Evolutionary conservation across 2,888 invertebrate genomes (phyloP).

Genomic region (Drosophila borealis): DNA sequence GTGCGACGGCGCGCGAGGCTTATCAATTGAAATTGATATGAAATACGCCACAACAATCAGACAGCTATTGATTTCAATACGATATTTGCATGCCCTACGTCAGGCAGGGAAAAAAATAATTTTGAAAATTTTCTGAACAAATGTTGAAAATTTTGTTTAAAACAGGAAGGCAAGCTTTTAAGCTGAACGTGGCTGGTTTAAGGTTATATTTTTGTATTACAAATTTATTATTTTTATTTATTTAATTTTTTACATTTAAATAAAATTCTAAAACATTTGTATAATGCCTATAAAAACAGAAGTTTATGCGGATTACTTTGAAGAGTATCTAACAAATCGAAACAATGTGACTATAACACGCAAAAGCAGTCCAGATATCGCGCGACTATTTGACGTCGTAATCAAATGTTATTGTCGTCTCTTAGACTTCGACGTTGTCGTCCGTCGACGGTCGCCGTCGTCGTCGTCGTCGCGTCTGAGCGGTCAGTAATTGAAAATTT

Average conservation of each 20-base stretch:
- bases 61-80: constrained; percentile 1
- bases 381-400: constrained; percentile 46
- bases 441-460: constrained; percentile 42
- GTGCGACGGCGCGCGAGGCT: constrained; percentile 53
- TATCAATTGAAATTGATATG: constrained; percentile 72
- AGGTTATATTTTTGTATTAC: too few relatives aligned
- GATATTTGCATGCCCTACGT: constrained; percentile 49
- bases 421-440: constrained; percentile 18
- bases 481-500: constrained; percentile 71
- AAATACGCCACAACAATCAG: constrained; percentile 59
- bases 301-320: too few relatives aligned
- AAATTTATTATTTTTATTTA: not conserved
- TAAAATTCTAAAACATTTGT: not conserved
- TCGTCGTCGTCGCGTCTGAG: constrained; percentile 79
- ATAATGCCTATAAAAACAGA: too few relatives aligned
- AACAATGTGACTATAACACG: constrained; percentile 1
- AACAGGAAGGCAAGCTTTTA: not conserved
- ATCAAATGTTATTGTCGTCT: constrained; percentile 54
- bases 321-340: not conserved
- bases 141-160: not conserved
- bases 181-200: too few relatives aligned
- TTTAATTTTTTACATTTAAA: not conserved
- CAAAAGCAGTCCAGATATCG: constrained; percentile 25
- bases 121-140: not conserved
- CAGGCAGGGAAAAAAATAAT: not conserved